Percentiles rank a stretch among this genome's conserved stretches.
These are phyloP conservation scores for Drosophila pseudotalamancana DNA, from an alignment of 2,888 invertebrate genomes.

Conservation along the genomic window DNA sequence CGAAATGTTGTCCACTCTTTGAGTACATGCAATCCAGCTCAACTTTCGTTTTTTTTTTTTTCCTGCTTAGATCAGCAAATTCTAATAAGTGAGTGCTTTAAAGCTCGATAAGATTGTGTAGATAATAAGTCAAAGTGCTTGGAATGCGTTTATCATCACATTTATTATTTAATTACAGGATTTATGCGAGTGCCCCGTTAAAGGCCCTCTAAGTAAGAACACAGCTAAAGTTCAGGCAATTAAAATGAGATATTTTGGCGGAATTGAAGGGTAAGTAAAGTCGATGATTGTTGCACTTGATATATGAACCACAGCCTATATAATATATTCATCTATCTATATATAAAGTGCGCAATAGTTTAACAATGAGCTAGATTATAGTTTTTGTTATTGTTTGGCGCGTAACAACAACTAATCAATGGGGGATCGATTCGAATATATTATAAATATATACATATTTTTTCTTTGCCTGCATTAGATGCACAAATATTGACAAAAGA, in stretches of 20 bases:
- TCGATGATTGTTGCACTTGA: constrained; percentile 26
- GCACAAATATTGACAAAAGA: background rate
- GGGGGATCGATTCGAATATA: constrained; percentile 16
- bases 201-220: constrained; percentile 4
- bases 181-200: constrained; percentile 3
- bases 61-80: constrained; percentile 25
- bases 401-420: constrained; percentile 21
- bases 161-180: constrained; percentile 44
- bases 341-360: constrained; percentile 41
- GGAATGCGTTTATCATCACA: constrained; percentile 1
- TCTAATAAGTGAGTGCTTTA: background rate
- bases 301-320: constrained; percentile 19
- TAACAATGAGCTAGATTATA: constrained; percentile 28
- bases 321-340: constrained; percentile 21
- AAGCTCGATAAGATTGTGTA: constrained; percentile 52
- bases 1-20: constrained; percentile 38
- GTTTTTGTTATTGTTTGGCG: background rate
- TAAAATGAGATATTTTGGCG: constrained; percentile 80
- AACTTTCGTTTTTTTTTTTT: constrained; percentile 25
- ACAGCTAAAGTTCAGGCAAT: constrained; percentile 12
- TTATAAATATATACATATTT: background rate
- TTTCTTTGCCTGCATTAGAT: background rate
- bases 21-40: constrained; percentile 35
- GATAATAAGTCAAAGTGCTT: constrained; percentile 19
- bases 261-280: constrained; percentile 81